Percentiles rank a stretch among this genome's conserved stretches.
Conservation (phyloP, 2,113 vertebrate species). For the Catharus minimus region DNA sequence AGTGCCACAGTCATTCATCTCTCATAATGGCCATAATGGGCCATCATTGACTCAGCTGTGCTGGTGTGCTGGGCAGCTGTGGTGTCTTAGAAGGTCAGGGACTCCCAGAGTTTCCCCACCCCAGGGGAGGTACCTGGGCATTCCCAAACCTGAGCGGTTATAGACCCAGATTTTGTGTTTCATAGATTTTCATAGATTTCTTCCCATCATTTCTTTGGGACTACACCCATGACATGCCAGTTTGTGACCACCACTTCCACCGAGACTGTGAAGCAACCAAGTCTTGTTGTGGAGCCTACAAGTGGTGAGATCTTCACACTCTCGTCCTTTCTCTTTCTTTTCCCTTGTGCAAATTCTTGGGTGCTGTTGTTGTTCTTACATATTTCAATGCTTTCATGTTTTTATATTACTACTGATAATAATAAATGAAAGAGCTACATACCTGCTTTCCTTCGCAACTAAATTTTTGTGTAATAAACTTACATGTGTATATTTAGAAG, state of each 20-base stretch:
- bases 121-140: rapidly evolving
- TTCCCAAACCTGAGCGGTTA: background rate
- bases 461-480: background rate
- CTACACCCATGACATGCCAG: rapidly evolving
- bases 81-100: background rate
- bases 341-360: background rate
- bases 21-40: background rate
- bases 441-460: background rate
- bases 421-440: background rate
- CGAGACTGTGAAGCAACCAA: background rate
- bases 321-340: background rate
- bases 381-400: background rate
- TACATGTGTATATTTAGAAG: background rate
- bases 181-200: background rate
- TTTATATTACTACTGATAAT: background rate
- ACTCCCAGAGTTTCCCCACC: no score
- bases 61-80: background rate
- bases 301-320: background rate
- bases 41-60: rapidly evolving
- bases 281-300: rapidly evolving
- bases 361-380: background rate
- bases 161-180: background rate
- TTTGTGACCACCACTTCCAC: background rate
- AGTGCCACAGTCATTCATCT: background rate
- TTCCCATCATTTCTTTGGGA: background rate